A percentile compares a stretch with the other conserved stretches of the same genome.
phyloP scores from a whole-genome alignment of 2,113 vertebrate genomes.

The Stigmatopora nigra region DNA sequence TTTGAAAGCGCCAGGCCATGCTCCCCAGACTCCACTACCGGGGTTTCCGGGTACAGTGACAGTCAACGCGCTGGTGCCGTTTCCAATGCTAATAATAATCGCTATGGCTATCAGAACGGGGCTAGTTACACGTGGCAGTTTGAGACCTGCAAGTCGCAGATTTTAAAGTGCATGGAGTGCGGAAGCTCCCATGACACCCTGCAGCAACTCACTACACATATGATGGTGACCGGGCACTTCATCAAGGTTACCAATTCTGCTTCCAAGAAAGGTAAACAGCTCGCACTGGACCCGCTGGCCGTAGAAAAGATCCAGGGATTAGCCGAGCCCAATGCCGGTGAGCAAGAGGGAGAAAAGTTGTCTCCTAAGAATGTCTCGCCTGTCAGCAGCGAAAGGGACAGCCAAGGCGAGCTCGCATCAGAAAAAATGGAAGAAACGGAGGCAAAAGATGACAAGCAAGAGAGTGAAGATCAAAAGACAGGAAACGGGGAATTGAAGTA shows the following conservation, averaged over 20 bases:
- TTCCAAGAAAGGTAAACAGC: slow-evolving; percentile 96
- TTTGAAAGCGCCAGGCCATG: slow-evolving; percentile 89
- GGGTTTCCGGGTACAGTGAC: slow-evolving; percentile 76
- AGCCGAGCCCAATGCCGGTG: slow-evolving; percentile 73
- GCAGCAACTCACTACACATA: slow-evolving; percentile 95
- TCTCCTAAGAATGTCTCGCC: slow-evolving; percentile 68
- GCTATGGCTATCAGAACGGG: slow-evolving; percentile 94
- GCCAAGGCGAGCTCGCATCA: slow-evolving; percentile 75
- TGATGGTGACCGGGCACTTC: slow-evolving; percentile 99
- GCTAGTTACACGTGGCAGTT: slow-evolving; percentile 99
- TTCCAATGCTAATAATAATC: slow-evolving; percentile 79
- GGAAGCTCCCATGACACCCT: slow-evolving; percentile 95
- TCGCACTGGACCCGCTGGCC: slow-evolving; percentile 87
- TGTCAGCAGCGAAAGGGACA: slow-evolving; percentile 63
- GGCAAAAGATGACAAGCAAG: slow-evolving; percentile 78
- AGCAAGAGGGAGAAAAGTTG: slow-evolving; percentile 74
- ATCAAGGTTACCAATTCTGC: slow-evolving; percentile 96
- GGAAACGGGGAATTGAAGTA: slow-evolving; percentile 83
- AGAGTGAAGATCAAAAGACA: slow-evolving; percentile 78
- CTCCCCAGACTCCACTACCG: slow-evolving; percentile 91
- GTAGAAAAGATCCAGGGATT: slow-evolving; percentile 92
- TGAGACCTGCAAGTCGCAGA: slow-evolving; percentile 98
- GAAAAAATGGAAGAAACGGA: slow-evolving; percentile 75
- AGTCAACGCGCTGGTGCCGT: slow-evolving; percentile 73
- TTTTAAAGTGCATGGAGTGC: slow-evolving; percentile 98